Evolutionary conservation across 1,140 invertebrate genomes (phyloP).

Genomic region (Aphelenchoides fujianensis): DNA sequence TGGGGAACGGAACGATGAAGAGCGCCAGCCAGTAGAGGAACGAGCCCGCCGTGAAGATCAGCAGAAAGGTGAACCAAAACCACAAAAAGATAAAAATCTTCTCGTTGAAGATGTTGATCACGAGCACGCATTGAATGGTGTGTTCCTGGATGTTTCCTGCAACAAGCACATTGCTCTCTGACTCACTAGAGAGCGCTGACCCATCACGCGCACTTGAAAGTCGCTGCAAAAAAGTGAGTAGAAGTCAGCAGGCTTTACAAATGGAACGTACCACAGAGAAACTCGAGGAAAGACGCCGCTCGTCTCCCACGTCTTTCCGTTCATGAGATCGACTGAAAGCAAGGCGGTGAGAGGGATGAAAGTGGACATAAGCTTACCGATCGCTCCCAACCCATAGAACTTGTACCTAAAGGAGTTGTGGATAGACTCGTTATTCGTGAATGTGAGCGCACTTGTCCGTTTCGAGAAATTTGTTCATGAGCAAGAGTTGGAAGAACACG

Average conservation of each 20-base stretch:
- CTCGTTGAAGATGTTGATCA: slow-evolving; percentile 67
- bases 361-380: too few species aligned
- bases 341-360: too few species aligned
- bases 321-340: slow-evolving; percentile 50
- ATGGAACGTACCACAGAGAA: slow-evolving; percentile 65
- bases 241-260: too few species aligned
- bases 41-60: slow-evolving; percentile 62
- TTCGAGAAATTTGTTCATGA: slow-evolving; percentile 48
- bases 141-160: slow-evolving; percentile 63
- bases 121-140: slow-evolving; percentile 67
- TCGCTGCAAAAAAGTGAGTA: too few species aligned
- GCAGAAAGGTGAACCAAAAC: slow-evolving; percentile 66
- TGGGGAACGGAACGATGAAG: slow-evolving; percentile 47
- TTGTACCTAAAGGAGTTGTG: too few species aligned
- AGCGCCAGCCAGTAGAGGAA: slow-evolving; percentile 56
- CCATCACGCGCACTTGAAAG: slow-evolving; percentile 56
- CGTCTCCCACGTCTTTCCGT: slow-evolving; percentile 53
- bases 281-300: slow-evolving; percentile 65
- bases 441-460: too few species aligned
- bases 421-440: too few species aligned
- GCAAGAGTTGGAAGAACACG: slow-evolving; percentile 34
- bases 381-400: slow-evolving; percentile 51
- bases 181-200: too few species aligned
- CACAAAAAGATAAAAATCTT: slow-evolving; percentile 67
- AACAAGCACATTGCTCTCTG: too few species aligned